A percentile compares a stretch with the other conserved stretches of the same genome.
Conservation (phyloP, 64 coral and sea anemone genomes). For the Porites lutea region DNA sequence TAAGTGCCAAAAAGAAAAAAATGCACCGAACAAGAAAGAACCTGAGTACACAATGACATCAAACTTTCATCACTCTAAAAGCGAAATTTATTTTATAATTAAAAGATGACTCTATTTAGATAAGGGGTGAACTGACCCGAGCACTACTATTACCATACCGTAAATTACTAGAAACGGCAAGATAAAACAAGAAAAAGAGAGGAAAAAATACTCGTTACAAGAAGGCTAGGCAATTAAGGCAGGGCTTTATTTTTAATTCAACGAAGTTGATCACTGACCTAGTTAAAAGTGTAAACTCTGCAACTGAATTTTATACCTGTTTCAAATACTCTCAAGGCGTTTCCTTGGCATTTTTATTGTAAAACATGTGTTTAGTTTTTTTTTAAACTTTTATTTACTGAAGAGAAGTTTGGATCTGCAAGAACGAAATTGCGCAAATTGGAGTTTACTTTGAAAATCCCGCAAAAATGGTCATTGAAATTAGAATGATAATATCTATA, state of each 20-base stretch:
- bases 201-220: neutral
- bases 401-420: too few relatives aligned
- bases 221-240: neutral
- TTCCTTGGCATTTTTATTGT: neutral
- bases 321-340: conserved; percentile 30
- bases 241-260: neutral
- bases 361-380: neutral
- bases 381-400: neutral
- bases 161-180: too few relatives aligned
- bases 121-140: neutral
- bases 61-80: neutral
- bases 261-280: neutral
- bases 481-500: neutral
- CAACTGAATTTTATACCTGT: neutral
- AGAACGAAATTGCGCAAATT: neutral
- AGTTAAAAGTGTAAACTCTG: neutral
- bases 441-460: neutral
- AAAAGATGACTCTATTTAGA: neutral
- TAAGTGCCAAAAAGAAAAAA: conserved; percentile 2
- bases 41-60: neutral
- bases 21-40: neutral
- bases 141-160: too few relatives aligned
- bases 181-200: neutral
- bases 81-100: neutral
- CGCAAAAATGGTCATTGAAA: neutral